Evolutionary conservation across 2,113 vertebrate species (phyloP).

Genomic region (Ammodytes dubius): DNA sequence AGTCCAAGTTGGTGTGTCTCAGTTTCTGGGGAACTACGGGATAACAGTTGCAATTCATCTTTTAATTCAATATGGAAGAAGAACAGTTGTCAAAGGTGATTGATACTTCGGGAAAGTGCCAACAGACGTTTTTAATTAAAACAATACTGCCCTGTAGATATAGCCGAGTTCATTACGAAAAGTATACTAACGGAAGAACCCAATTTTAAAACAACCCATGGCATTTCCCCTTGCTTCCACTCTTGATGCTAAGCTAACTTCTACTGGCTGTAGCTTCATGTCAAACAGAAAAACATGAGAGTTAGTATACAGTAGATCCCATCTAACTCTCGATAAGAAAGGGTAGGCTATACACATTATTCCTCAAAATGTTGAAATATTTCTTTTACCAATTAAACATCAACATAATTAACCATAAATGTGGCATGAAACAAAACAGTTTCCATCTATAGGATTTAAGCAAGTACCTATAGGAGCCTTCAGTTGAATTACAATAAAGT

Average conservation of each 20-base stretch:
- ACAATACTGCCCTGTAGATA: too few species aligned
- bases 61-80: too few species aligned
- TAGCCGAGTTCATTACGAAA: too few species aligned
- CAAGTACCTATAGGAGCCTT: slow-evolving; percentile 41
- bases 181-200: too few species aligned
- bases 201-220: too few species aligned
- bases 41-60: too few species aligned
- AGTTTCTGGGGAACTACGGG: too few species aligned
- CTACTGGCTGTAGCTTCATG: not conserved
- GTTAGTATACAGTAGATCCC: not conserved
- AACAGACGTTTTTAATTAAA: too few species aligned
- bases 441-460: slow-evolving; percentile 24
- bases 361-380: not conserved
- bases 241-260: not conserved
- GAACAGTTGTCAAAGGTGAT: too few species aligned
- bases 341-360: too few species aligned
- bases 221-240: not conserved
- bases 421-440: slow-evolving; percentile 13
- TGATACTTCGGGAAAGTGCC: too few species aligned
- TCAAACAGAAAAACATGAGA: not conserved
- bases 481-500: slow-evolving; percentile 57
- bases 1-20: too few species aligned
- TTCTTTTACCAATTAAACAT: slow-evolving; percentile 18
- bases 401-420: slow-evolving; percentile 24
- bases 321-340: not conserved